Evolutionary conservation across 2,113 vertebrate species (phyloP), one percentile per base, ranked within the genome.

Genomic region (Mirounga angustirostris): DNA sequence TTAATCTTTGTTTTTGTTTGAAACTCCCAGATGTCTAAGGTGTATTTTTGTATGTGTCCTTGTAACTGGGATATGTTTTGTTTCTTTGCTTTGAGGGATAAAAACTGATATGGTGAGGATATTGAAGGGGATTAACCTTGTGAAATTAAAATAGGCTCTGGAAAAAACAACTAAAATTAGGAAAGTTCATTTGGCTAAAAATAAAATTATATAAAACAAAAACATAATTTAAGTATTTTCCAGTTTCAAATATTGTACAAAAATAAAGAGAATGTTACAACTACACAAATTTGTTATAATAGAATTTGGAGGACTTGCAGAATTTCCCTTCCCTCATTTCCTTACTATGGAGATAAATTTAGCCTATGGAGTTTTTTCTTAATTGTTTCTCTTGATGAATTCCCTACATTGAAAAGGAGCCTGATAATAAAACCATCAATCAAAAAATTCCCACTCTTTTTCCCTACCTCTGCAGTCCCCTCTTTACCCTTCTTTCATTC

Each of bases 61-160:
- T 36, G 46, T 79, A 86, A 94, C 50, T 40, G 65, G 90, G 71
- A 2, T 85, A 46, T 30, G 21, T 73, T 84, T 24, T 61, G 26
- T 73, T 69, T 22, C 0, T 95, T 93, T 91, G 91, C 69, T 89
- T 97, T 74, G 33, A 54, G 15, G 19, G 3, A 21, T 86, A 74
- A 82, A 65, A 86, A 93, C 85, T 76, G 33, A 30, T 74, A 19
- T 15, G 54, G 40, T 65, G 86, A 33, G 0, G 0, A 0, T 81
- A 85, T 92, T 50, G 59, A 19, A 28, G 40, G 1, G 11, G 0
- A 56, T 89, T 96, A 92, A 97, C 85, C 69, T 81, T 54, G 10
- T 82, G 65, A 97, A 97, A 93, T 94, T 15, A 94, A 97, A 89
- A 79, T 56, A 43, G 13, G 2, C 1, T 82, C 93, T 52, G 22